Base-by-base conservation (phyloP, 2,113 vertebrate genomes). In the Microcebus jonahi region DNA sequence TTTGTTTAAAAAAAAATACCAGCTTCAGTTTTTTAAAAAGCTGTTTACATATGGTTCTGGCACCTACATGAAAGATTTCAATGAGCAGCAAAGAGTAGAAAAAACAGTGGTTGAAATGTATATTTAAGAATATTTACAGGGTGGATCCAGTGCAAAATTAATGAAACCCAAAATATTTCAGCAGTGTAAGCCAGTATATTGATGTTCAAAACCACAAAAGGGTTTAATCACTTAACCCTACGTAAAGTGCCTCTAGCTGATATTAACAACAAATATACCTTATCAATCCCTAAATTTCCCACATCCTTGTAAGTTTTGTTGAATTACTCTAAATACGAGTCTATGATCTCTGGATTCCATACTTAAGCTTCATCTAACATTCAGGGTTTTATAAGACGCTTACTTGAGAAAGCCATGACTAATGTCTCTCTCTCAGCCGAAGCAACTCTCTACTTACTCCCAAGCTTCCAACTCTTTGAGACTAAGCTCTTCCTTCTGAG, bases 141-240 rank as follows among this genome's bases (percentile, higher is more conserved):
- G 96, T 0, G 2, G 93, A 81, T 97, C 96, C 98, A 98, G 98
- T 98, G 98, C 98, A 98, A 98, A 98, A 97, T 88, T 88, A 91
- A 97, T 0, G 6, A 97, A 97, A 96, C 92, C 20, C 36, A 73
- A 96, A 92, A 85, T 63, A 97, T 83, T 92, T 92, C 76, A 91
- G 97, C 97, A 95, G 97, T 34, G 77, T 10, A 45, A 91, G 6
- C 45, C 96, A 21, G 1, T 88, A 91, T 77, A 97, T 91, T 96
- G 96, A 97, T 97, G 96, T 97, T 97, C 90, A 14, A 87, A 96
- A 61, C 95, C 75, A 89, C 65, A 6, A 50, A 70, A 73, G 92
- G 94, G 86, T 87, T 31, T 12, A 42, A 36, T 11, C 88, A 42
- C 93, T 77, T 86, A 96, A 2, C 15, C 84, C 95, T 5, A 97